Evolutionary conservation across 2,113 vertebrate genomes (phyloP).

Genomic region (Tupaia tana): DNA sequence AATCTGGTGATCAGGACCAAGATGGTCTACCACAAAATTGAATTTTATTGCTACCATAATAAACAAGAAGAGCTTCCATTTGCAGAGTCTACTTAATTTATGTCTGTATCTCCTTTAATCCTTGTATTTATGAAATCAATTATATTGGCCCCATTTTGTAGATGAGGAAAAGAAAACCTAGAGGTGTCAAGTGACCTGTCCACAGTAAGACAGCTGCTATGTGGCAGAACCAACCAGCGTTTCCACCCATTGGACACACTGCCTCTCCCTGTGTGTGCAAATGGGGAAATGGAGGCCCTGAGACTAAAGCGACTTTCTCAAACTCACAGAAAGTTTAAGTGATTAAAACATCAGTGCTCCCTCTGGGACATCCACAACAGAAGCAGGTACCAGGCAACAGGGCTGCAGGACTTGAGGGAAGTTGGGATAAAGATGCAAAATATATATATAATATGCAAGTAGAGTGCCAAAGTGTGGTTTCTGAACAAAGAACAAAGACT

Average conservation of each 20-base stretch:
- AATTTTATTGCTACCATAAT: neutral
- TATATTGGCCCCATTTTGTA: neutral
- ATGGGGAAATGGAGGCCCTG: neutral
- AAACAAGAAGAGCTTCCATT: neutral
- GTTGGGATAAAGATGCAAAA: accelerated
- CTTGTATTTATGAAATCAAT: neutral
- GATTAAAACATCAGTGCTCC: neutral
- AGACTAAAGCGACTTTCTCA: neutral
- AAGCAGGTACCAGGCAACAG: neutral
- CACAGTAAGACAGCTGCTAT: neutral
- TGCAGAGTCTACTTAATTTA: neutral
- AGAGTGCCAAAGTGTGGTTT: neutral
- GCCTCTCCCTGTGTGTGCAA: neutral
- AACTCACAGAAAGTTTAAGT: neutral
- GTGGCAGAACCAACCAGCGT: neutral
- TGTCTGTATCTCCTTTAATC: neutral
- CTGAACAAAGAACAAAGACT: neutral
- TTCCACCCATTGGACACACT: neutral
- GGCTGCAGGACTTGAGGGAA: neutral
- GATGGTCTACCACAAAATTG: neutral
- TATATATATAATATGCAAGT: neutral
- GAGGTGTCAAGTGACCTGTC: neutral
- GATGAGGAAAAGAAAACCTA: neutral
- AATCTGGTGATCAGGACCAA: neutral
- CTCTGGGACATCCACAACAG: neutral